Evolutionary conservation across 2,113 vertebrate species (phyloP).

Genomic region (Pycnonotus jocosus): DNA sequence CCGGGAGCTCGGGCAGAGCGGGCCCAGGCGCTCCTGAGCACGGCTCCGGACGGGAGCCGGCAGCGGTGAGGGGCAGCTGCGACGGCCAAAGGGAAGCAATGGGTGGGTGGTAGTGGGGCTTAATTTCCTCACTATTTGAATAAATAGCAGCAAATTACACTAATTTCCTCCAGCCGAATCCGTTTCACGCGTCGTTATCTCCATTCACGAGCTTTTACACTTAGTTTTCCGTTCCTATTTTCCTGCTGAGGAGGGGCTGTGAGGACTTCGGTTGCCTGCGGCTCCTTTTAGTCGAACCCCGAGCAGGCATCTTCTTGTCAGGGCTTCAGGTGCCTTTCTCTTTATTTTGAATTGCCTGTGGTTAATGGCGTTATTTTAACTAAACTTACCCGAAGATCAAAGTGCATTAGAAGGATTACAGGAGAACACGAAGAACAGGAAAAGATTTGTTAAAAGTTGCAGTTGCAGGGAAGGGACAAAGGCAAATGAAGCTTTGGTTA

Average conservation of each 20-base stretch:
- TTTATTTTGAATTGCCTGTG: neutral
- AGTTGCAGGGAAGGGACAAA: neutral
- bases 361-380: neutral
- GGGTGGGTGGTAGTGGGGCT: too few species aligned
- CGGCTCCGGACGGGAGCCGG: too few species aligned
- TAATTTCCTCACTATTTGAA: neutral
- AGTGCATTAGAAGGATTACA: neutral
- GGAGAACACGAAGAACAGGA: neutral
- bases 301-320: neutral
- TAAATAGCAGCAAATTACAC: neutral
- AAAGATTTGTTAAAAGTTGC: neutral
- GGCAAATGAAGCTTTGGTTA: neutral
- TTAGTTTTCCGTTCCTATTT: neutral
- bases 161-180: neutral
- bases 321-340: neutral
- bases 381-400: neutral
- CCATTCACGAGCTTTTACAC: neutral
- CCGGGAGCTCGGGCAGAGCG: fast-evolving
- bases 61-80: neutral
- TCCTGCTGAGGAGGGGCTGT: neutral
- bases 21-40: too few species aligned
- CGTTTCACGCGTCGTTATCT: neutral
- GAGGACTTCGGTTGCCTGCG: neutral
- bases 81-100: fast-evolving
- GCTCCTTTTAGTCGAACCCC: neutral